A percentile compares a stretch with the other conserved stretches of the same genome.
phyloP scores from a whole-genome alignment of 1,140 invertebrate species.

The Drosophila takahashii region DNA sequence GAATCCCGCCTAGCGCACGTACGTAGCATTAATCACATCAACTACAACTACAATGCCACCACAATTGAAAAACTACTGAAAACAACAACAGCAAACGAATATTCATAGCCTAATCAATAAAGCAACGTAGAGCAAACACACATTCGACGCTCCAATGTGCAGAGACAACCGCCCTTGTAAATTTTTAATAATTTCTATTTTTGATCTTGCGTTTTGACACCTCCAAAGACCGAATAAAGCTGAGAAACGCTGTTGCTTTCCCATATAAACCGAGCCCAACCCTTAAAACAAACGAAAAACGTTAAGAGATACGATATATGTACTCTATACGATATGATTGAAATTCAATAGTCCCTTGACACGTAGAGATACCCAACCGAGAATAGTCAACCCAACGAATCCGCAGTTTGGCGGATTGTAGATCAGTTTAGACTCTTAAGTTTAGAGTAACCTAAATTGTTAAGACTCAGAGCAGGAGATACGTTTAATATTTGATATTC shows the following conservation, averaged over 20 bases:
- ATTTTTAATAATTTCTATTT: conserved; percentile 62
- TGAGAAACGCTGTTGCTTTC: conserved; percentile 32
- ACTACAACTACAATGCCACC: conserved; percentile 45
- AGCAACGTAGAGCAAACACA: conserved; percentile 18
- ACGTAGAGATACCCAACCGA: conserved; percentile 22
- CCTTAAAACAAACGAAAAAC: conserved; percentile 24
- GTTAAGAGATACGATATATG: conserved; percentile 2
- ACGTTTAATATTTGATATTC: conserved; percentile 28
- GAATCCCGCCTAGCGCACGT: conserved; percentile 57
- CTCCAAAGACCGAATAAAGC: conserved; percentile 39
- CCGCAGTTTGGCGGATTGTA: conserved; percentile 12
- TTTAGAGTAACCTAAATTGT: conserved; percentile 3
- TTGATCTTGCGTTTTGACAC: conserved; percentile 54
- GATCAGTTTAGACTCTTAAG: background rate
- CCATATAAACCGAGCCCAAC: conserved; percentile 13
- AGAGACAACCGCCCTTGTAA: conserved; percentile 50
- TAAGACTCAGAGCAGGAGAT: background rate
- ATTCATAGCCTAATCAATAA: conserved; percentile 30
- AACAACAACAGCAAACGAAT: conserved; percentile 37
- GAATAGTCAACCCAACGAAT: conserved; percentile 20
- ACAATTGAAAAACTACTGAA: conserved; percentile 42
- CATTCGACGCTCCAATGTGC: conserved; percentile 16
- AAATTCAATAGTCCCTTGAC: conserved; percentile 23
- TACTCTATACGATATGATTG: conserved; percentile 2
- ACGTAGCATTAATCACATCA: conserved; percentile 72